phyloP scores from a whole-genome alignment of 2,888 invertebrate species.

The Ernsta delagoae region DNA sequence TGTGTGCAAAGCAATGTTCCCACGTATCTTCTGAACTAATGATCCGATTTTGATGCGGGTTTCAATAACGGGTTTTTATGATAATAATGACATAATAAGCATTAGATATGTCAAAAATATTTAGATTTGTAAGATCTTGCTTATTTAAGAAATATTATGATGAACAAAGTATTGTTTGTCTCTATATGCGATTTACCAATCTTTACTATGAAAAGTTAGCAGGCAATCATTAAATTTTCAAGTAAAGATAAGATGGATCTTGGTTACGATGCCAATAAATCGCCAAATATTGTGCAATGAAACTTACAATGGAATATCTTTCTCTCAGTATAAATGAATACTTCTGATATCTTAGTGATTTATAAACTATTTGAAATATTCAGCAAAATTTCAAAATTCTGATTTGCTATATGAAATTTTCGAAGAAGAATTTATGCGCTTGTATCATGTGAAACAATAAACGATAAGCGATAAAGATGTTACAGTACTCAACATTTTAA shows the following conservation, averaged over 20 bases:
- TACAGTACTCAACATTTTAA: too few species aligned
- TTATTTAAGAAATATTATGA: too few species aligned
- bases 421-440: background rate
- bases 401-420: constrained; percentile 8
- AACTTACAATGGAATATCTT: constrained; percentile 24
- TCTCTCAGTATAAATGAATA: background rate
- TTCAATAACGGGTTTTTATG: too few species aligned
- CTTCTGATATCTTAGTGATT: constrained; percentile 9
- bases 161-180: too few species aligned
- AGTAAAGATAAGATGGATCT: background rate
- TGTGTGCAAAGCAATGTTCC: too few species aligned
- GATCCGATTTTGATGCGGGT: too few species aligned
- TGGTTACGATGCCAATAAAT: background rate
- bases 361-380: constrained; percentile 25
- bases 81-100: too few species aligned
- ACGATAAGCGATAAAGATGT: background rate
- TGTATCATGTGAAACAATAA: background rate
- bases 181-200: too few species aligned
- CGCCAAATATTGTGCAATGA: background rate
- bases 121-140: too few species aligned
- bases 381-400: constrained; percentile 19
- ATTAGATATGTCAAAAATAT: too few species aligned
- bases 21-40: too few species aligned
- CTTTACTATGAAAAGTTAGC: too few species aligned
- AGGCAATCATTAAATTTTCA: background rate